Conservation (phyloP, 2,113 vertebrate genomes). For the Callipepla californica region DNA sequence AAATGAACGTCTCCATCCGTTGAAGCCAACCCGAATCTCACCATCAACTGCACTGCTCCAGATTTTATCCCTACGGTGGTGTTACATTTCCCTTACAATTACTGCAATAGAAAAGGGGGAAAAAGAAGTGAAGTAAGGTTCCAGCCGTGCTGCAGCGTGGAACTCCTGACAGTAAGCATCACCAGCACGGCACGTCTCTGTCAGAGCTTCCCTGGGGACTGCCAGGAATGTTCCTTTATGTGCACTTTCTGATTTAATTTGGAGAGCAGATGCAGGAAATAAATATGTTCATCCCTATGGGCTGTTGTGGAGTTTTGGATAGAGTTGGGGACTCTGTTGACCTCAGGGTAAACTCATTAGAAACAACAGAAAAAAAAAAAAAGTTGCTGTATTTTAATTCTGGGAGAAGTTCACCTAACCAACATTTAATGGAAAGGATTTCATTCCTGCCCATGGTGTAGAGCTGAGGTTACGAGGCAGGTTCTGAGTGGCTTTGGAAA, state of each 20-base stretch:
- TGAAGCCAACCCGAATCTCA: accelerated
- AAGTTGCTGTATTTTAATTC: not conserved
- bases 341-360: conserved; percentile 9
- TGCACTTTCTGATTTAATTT: conserved; percentile 1
- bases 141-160: not conserved
- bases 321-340: not conserved
- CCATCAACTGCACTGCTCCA: not conserved
- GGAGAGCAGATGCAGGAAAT: conserved; percentile 36
- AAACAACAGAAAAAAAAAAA: not conserved
- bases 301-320: conserved; percentile 5
- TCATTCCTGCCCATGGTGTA: not conserved
- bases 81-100: conserved; percentile 21
- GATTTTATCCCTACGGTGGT: not conserved
- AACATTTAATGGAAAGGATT: not conserved
- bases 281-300: not conserved
- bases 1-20: not conserved
- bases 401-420: not conserved
- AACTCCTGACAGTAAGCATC: conserved; percentile 28
- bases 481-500: not conserved
- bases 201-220: conserved; percentile 12
- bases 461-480: not conserved
- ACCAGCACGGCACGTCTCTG: conserved; percentile 10
- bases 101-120: not conserved
- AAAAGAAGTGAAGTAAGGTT: not conserved
- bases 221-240: not conserved